Percentiles rank a stretch among this genome's conserved stretches.
phyloP scores from a whole-genome alignment of 2,113 vertebrate genomes.

The Tragelaphus strepsiceros region DNA sequence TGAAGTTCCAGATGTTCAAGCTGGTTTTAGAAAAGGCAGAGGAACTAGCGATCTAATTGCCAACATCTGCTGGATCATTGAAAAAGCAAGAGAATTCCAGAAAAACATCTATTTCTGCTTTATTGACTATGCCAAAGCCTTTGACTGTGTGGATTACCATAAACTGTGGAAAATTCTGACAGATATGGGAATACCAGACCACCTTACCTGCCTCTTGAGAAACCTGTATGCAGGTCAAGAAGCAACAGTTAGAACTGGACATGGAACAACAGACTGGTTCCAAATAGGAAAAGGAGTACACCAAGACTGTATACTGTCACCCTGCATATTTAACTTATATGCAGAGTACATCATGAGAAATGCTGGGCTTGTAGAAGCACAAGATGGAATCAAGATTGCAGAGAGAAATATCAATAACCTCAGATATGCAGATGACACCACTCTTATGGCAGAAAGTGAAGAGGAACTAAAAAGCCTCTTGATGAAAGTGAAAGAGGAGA shows the following conservation, averaged over 20 bases:
- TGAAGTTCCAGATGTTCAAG: background rate
- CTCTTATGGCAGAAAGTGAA: no score
- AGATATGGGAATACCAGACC: background rate
- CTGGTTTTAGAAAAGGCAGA: background rate
- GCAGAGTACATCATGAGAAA: no score
- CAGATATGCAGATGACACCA: no score
- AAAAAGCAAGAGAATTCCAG: background rate
- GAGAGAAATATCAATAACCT: no score
- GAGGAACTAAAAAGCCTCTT: no score
- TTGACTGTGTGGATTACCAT: background rate
- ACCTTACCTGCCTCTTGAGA: background rate
- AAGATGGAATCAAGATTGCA: no score
- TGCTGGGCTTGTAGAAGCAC: fast-evolving
- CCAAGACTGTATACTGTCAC: no score
- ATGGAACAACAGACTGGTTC: background rate
- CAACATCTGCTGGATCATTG: background rate
- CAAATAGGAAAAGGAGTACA: background rate
- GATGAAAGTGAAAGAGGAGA: no score
- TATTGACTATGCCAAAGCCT: background rate
- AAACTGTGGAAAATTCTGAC: background rate
- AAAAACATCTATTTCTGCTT: background rate
- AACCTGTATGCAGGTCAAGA: background rate
- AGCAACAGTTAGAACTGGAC: background rate
- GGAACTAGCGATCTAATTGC: background rate
- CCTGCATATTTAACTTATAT: no score